A percentile compares a stretch with the other conserved stretches of the same genome.
phyloP scores from a whole-genome alignment of 2,888 invertebrate species.

The Phlogophora meticulosa region DNA sequence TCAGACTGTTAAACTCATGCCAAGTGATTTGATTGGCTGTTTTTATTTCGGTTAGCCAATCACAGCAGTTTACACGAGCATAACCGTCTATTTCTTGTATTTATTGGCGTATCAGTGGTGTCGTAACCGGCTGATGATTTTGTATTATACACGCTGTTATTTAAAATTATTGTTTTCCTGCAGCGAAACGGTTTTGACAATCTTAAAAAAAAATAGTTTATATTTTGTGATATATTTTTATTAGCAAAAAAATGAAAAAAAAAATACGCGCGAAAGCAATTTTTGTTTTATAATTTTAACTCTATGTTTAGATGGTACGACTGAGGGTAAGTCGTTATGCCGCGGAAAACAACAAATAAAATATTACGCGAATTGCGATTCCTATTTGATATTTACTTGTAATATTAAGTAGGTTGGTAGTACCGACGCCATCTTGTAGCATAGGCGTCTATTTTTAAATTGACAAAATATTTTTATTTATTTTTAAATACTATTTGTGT shows the following conservation, averaged over 20 bases:
- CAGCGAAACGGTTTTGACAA: too few relatives aligned
- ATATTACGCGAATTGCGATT: background rate
- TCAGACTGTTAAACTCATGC: background rate
- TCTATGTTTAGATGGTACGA: too few relatives aligned
- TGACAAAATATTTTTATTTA: background rate
- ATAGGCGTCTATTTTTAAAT: constrained; percentile 2
- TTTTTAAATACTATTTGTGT: too few relatives aligned
- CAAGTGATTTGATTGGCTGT: background rate
- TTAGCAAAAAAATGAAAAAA: too few relatives aligned
- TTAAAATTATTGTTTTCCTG: too few relatives aligned
- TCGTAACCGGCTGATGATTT: background rate
- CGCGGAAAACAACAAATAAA: too few relatives aligned
- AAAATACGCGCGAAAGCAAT: too few relatives aligned
- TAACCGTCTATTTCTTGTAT: background rate
- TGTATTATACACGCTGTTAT: too few relatives aligned
- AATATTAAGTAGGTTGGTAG: constrained; percentile 26
- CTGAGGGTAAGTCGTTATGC: too few relatives aligned
- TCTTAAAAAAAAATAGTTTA: too few relatives aligned
- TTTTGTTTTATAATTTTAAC: too few relatives aligned
- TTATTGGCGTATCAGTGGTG: background rate
- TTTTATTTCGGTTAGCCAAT: background rate
- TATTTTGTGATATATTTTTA: too few relatives aligned
- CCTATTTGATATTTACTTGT: background rate
- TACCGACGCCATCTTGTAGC: constrained; percentile 3
- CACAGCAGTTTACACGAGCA: background rate